Conservation (phyloP, 2,888 invertebrate species). For the Clusia tigrina region DNA sequence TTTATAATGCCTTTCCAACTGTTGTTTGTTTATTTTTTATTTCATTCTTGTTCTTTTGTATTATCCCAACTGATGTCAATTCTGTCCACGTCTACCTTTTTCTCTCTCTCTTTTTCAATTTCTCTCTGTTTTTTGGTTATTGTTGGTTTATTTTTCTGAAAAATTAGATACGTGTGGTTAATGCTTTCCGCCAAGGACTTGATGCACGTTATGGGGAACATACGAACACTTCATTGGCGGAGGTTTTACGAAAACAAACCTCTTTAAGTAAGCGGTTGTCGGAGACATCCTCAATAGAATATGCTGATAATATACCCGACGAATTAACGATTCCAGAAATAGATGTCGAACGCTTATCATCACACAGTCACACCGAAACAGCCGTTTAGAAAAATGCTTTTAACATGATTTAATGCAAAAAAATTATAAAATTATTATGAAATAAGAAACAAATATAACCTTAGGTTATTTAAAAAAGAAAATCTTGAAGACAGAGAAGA, state of each 20-base stretch:
- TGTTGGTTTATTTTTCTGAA: slow-evolving; percentile 50
- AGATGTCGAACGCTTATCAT: slow-evolving; percentile 90
- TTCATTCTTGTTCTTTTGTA: no score
- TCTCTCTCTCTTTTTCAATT: slow-evolving; percentile 29
- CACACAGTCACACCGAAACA: slow-evolving; percentile 94
- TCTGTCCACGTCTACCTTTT: no score
- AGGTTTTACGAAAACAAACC: slow-evolving; percentile 92
- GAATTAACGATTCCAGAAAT: slow-evolving; percentile 89
- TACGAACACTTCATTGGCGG: slow-evolving; percentile 90
- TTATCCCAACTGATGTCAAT: no score
- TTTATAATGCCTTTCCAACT: no score
- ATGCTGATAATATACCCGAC: slow-evolving; percentile 87
- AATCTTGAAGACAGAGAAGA: no score
- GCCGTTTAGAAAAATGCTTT: slow-evolving; percentile 78
- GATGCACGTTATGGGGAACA: slow-evolving; percentile 93
- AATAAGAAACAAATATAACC: no score
- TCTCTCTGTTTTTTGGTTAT: slow-evolving; percentile 45
- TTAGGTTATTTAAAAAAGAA: no score
- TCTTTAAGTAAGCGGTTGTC: slow-evolving; percentile 91
- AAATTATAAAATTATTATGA: no score
- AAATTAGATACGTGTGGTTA: slow-evolving; percentile 98
- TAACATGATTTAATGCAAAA: no score
- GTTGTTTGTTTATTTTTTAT: no score
- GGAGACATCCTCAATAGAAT: slow-evolving; percentile 91
- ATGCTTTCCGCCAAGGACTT: slow-evolving; percentile 99